Evolutionary conservation across 2,113 vertebrate species (phyloP), one percentile per base, ranked within the genome.

Genomic region (Corydoras maculifer): DNA sequence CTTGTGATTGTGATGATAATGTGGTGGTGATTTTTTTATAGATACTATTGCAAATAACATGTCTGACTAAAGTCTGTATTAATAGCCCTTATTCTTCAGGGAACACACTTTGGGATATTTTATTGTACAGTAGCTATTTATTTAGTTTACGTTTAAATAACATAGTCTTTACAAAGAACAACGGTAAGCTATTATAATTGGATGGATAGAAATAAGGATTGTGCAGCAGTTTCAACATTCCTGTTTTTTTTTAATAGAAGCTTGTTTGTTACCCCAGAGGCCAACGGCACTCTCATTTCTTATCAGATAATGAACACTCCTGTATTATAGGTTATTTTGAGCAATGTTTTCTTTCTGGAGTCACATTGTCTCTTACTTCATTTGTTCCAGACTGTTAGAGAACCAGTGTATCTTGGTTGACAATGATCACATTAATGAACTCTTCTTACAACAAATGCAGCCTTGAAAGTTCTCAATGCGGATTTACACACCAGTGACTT

Each of bases 261-360:
- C 35, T 43, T 58, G 31, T 43, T 54, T 53, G 29, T 53, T 15
- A 65, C 68, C 66, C 58, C 69, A 49, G 50, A 62, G 62, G 70
- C 61, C 76, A 70, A 65, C 14, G 65, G 53, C 8, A 43, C 53
- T 68, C 31, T 59, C 18, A 5, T 5, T 30, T 62, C 4, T 29
- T 30, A 48, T 59, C n/a, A 73, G 57, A 67, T n/a, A 25, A 35
- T 65, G 48, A 51, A 51, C 7, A 9, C 25, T 58, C 9, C 9
- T 8, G 12, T 60, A 54, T 59, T 35, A 63, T 65, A 64, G 15
- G 60, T 61, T 62, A 35, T 62, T 60, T 61, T 62, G 49, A 70
- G n/a, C n/a, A 32, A 13, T 11, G 35, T 2, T 8, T 67, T 55
- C 50, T 67, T 67, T 35, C 30, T 54, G 4, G 53, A 18, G 31